Base-by-base conservation (phyloP, 2,888 invertebrate genomes). In the Polymixis lichenea region DNA sequence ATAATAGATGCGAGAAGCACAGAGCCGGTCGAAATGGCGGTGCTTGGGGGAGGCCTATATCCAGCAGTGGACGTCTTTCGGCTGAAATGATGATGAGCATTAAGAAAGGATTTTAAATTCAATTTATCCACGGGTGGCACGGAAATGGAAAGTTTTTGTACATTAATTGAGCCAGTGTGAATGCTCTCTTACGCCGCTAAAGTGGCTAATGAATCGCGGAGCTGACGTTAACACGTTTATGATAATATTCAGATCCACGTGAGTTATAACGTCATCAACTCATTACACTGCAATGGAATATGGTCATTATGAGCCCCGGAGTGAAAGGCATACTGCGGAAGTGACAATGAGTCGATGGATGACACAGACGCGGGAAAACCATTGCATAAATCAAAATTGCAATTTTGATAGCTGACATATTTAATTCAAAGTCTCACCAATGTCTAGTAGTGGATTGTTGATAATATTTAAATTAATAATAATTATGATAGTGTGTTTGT, bases 211-310 rank as follows among this genome's bases (percentile, higher is more conserved):
- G 80, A 86, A 77, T 86, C 78, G 85, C 83, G 55, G 78, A 76
- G 78, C 78, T 82, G 87, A 77, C 83, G 77, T 65, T 83, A 86
- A 86, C 87, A 78, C 72, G 78, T 80, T 86, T 85, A 85, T 86
- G 83, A 78, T 85, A 85, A 87, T 85, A 78, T 84, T 78, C 85
- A 60, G 83, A 78, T 83, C 83, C 77, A 70, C 72, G 72, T 82
- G 78, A 86, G 72, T 75, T 72, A 78, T 72, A 75, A 72, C 78
- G 78, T 82, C 83, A 77, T 74, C 81, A 77, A 80, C 80, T 51
- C 80, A 71, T 82, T 82, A 84, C 60, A 53, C 60, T 25, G 51
- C 53, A 38, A 72, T 82, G 28, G 46, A 56, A 72, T 71, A 60
- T 70, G 77, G 58, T 68, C 62, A 60, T 60, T 77, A 64, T 49